Base-by-base conservation (phyloP, 2,113 vertebrate species). In the Anarhynchus alexandrinus region DNA sequence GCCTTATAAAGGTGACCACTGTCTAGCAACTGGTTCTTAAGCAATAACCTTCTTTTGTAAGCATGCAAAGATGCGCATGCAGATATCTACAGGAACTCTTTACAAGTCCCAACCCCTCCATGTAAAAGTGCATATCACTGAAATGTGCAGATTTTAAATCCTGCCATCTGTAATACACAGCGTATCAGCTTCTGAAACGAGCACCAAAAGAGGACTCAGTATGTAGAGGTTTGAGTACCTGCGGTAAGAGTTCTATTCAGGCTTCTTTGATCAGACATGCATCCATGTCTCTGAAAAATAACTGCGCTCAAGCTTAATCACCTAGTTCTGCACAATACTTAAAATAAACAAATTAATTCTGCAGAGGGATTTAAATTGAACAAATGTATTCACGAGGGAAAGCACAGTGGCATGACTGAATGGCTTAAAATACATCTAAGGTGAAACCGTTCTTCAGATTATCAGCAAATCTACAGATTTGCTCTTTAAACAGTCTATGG, bases 311-410 rank as follows among this genome's bases (percentile, higher is more conserved):
- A 82, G 52, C 16, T 29, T 83, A 79, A 93, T 94, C 14, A 49
- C 73, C 72, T 47, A 55, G 23, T 85, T 93, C 64, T 74, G 66
- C 38, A 64, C 78, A 93, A 55, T 65, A 76, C 84, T 88, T 17
- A 77, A 92, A 76, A 86, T 54, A 93, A 95, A 87, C 83, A 89
- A 83, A 86, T 78, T 82, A 94, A 79, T 96, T 95, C 61, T 91
- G 49, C 65, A 93, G 66, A 84, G 55, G 14, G 43, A 76, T 93
- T 92, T 90, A 81, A 94, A 91, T 32, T 82, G 76, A 93, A 91
- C 51, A 77, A 94, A 88, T 66, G n/a, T 55, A 74, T 91, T 95
- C 89, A 57, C 54, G 64, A 43, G 55, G 78, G 79, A 86, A 94
- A 80, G 87, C 51, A n/a, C 4, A 82, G 57, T 91, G 74, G 36